Evolutionary conservation across 2,113 vertebrate genomes (phyloP), one percentile per base, ranked within the genome.

Genomic region (Charadrius vociferus): DNA sequence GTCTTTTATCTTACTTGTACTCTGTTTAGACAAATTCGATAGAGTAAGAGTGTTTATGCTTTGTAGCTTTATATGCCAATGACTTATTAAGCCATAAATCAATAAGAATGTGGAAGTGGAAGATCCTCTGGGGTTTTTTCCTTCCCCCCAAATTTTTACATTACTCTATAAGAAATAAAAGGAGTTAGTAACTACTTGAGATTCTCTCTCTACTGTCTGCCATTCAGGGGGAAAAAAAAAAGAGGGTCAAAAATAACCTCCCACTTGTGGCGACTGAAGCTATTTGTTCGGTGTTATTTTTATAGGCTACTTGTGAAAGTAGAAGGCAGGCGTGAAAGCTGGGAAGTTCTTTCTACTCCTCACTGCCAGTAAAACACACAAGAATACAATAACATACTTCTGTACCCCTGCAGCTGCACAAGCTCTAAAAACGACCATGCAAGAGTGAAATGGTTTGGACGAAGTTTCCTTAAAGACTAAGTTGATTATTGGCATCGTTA

Each of bases 231-330:
- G 4, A 8, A 19, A 29, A 71, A 26, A 20, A 88, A 78, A 84
- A 45, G 24, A 87, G 22, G 78, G 66, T 81, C 62, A 94, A 68
- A 90, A 96, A 80, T 68, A 90, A 68, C 43, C 49, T 95, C 37
- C 72, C 49, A 84, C 77, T 92, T 71, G 43, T 20, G 70, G 81
- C 2, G 0, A 85, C 0, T 73, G 53, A 89, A 95, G 78, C 36
- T 84, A 86, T 88, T 95, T 91, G 88, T 72, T 94, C 84, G 26
- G n/a, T 27, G 61, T 59, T 95, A 87, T 81, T 95, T 93, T 95
- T 93, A 70, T 30, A 81, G 95, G 78, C 62, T 95, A 82, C 58
- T 49, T 85, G 86, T 43, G 86, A 95, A 97, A 74, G 62, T 19
- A 77, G 62, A 82, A 94, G 53, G 55, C 85, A 93, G 87, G 81